Evolutionary conservation across 2,113 vertebrate genomes (phyloP), one percentile per base, ranked within the genome.

Genomic region (Antigone vipio): DNA sequence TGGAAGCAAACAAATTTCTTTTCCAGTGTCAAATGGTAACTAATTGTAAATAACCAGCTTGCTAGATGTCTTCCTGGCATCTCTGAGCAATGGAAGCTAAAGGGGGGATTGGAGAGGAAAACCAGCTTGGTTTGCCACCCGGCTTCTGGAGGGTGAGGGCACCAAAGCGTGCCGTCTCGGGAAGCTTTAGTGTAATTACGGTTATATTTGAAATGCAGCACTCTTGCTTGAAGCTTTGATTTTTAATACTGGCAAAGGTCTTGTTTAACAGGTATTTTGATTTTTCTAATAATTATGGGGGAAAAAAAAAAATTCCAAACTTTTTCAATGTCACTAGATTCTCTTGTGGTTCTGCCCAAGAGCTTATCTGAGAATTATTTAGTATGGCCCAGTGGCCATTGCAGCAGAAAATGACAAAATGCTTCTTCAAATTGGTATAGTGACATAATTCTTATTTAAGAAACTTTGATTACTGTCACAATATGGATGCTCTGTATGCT

Each of bases 391-490:
- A 30, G 64, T 53, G 38, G 66, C 53, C 29, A 3, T 8, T 24
- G 77, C 68, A 55, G 85, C 85, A 47, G 58, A 56, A 85, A 55
- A 42, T 49, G 67, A 44, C 73, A 93, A 71, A 78, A 56, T 84
- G 47, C 60, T 94, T 9, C 58, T 74, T 72, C 45, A 71, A 11
- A 60, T 60, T 32, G 53, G 29, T 77, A 17, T 29, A 71, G 81
- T 53, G 89, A 85, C 77, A 72, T 34, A 82, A 42, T 92, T 95
- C 59, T 40, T 35, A 9, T 27, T 83, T 63, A 69, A 55, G 89
- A 78, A 95, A 59, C 45, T 80, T 35, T 86, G 83, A 75, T 92
- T 79, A 20, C 78, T 88, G 85, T 86, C 87, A 80, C 71, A 79
- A 2, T 26, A 16, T 14, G 27, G 56, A 12, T 74, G 81, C 59